Evolutionary conservation across 2,888 invertebrate genomes (phyloP), one percentile per base, ranked within the genome.

Genomic region (Microchrysa polita): DNA sequence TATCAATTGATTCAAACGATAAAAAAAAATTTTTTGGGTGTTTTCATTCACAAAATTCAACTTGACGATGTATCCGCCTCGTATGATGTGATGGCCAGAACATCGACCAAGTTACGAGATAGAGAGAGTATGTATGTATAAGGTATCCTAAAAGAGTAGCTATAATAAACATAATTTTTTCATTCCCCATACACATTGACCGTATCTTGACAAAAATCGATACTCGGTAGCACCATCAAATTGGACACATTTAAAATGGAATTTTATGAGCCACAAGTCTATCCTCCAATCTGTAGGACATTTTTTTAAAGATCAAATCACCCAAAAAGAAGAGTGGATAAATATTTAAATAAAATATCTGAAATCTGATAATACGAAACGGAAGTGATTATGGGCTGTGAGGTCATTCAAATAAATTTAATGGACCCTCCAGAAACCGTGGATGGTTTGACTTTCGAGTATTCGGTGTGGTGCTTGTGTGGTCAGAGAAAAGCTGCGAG

Each of bases 151-250:
- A n/a, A 7, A 63, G 20, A 27, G 7, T 5, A 53, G 4, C 20
- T 42, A n/a, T n/a, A 42, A 42, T 63, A 22, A 34, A 34, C n/a
- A 63, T 63, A n/a, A n/a, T 63, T 63, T 40, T 63, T 42, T 16
- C 20, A 48, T 12, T 48, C 16, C 27, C 48, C 16, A 48, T n/a
- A n/a, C n/a, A n/a, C 48, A 48, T 10, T 48, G 48, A 10, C 4
- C 42, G n/a, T 63, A 40, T 63, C 61, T 23, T 4, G 18, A 63
- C 42, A 12, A 63, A 48, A 40, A 63, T 63, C 61, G 44, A 67
- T 67, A 67, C 67, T 67, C 67, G 34, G 67, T 67, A 67, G 67
- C 67, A 67, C 52, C 34, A 67, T 53, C 18, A 67, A 67, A 67
- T 67, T 67, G 53, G 22, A 53, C 22, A 34, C 20, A 23, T 27